phyloP scores from a whole-genome alignment of 2,113 vertebrate genomes.

The Xenus cinereus region DNA sequence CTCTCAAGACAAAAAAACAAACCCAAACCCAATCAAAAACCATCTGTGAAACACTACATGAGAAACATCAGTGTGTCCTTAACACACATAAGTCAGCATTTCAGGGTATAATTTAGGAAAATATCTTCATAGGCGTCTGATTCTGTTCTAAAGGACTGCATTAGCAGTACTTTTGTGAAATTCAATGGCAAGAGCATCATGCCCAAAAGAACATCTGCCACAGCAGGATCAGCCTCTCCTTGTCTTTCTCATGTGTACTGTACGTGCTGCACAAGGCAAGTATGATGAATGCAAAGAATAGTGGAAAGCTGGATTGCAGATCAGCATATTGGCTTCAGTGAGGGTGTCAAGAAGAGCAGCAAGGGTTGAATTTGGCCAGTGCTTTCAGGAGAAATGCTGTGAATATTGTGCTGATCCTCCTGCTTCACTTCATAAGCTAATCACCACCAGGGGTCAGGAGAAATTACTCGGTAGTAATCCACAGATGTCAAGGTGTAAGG shows the following conservation, averaged over 20 bases:
- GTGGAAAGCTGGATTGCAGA: neutral
- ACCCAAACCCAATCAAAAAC: neutral
- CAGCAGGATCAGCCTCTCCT: neutral
- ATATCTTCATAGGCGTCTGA: neutral
- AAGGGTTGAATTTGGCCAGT: neutral
- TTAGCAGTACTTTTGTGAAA: neutral
- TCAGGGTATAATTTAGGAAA: neutral
- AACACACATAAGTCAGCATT: neutral
- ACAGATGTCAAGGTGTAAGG: neutral
- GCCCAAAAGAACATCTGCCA: neutral
- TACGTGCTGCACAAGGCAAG: neutral
- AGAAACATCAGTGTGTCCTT: neutral
- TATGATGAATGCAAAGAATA: neutral
- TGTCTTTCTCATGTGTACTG: neutral
- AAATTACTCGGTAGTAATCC: neutral
- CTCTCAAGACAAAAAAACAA: neutral
- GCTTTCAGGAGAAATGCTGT: neutral
- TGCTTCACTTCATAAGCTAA: neutral
- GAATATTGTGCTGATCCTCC: neutral
- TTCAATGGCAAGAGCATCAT: neutral
- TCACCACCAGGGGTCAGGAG: slow-evolving; percentile 12
- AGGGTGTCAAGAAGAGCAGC: neutral
- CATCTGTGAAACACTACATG: neutral
- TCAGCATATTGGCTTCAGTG: neutral
- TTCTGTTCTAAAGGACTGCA: neutral